phyloP scores from a whole-genome alignment of 2,797 vertebrate genomes.

The Remorina albescens region DNA sequence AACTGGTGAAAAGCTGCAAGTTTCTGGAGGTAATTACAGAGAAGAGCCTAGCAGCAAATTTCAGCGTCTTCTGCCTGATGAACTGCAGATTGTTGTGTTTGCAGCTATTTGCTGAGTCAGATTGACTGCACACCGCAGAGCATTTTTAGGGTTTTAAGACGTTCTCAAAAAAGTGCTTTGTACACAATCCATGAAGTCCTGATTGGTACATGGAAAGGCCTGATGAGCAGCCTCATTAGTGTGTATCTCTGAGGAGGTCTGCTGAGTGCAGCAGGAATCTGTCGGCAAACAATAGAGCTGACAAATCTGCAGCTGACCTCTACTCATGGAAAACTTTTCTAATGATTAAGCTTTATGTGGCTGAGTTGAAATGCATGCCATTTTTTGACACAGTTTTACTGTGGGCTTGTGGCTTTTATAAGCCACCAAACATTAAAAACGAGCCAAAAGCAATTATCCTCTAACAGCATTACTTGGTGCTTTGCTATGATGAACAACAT shows the following conservation, averaged over 20 bases:
- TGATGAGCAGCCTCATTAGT: slow-evolving; percentile 48
- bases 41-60: slow-evolving; percentile 40
- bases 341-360: slow-evolving; percentile 45
- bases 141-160: slow-evolving; percentile 51
- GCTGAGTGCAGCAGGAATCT: slow-evolving; percentile 69
- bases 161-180: slow-evolving; percentile 58
- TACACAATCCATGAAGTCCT: slow-evolving; percentile 50
- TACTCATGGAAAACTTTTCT: slow-evolving; percentile 33
- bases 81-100: slow-evolving; percentile 67
- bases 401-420: slow-evolving; percentile 19
- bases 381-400: slow-evolving; percentile 35
- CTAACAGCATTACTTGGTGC: slow-evolving; percentile 11
- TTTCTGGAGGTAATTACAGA: slow-evolving; percentile 67
- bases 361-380: slow-evolving; percentile 40
- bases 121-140: slow-evolving; percentile 58
- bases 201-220: slow-evolving; percentile 39
- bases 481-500: slow-evolving; percentile 1
- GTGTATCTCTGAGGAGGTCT: slow-evolving; percentile 64
- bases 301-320: slow-evolving; percentile 65
- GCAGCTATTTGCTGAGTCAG: slow-evolving; percentile 65
- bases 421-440: slow-evolving; percentile 14
- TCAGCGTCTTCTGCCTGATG: slow-evolving; percentile 63
- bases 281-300: slow-evolving; percentile 62
- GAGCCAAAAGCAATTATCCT: slow-evolving; percentile 15
- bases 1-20: slow-evolving; percentile 44